Conservation (phyloP, 2,113 vertebrate genomes). For the Echinops telfairi region DNA sequence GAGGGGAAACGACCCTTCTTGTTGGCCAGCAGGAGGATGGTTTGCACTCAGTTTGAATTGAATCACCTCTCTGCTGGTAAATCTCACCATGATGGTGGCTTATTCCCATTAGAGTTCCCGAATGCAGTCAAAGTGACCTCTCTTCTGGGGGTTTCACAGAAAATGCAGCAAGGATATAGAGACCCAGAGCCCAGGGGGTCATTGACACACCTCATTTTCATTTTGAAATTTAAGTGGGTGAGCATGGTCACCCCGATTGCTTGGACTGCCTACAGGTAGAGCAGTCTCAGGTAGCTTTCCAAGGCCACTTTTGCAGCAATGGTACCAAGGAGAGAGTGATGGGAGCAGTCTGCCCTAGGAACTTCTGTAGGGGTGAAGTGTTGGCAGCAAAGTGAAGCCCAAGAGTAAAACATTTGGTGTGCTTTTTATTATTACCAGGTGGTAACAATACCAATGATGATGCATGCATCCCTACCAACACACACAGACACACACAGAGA, state of each 20-base stretch:
- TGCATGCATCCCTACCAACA: background rate
- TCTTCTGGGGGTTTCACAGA: background rate
- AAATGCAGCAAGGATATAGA: background rate
- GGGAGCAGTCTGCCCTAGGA: background rate
- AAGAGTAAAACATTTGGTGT: background rate
- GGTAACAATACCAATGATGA: background rate
- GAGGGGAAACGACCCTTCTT: background rate
- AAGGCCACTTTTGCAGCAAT: background rate
- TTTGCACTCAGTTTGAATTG: background rate
- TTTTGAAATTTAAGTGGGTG: background rate
- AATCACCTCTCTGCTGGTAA: background rate
- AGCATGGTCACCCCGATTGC: background rate
- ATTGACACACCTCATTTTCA: background rate
- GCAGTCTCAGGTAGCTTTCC: background rate
- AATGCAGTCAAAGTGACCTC: background rate
- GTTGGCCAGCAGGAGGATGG: background rate
- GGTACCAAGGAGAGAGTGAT: background rate
- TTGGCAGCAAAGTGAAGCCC: background rate
- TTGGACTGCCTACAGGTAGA: background rate
- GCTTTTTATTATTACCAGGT: background rate
- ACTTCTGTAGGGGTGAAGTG: background rate
- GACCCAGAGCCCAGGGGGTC: background rate
- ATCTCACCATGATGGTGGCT: background rate
- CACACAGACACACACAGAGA: no score
- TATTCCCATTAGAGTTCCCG: background rate